Percentiles rank a stretch among this genome's conserved stretches.
Conservation (phyloP, 2,888 invertebrate species). For the Polyommatus iphigenia region DNA sequence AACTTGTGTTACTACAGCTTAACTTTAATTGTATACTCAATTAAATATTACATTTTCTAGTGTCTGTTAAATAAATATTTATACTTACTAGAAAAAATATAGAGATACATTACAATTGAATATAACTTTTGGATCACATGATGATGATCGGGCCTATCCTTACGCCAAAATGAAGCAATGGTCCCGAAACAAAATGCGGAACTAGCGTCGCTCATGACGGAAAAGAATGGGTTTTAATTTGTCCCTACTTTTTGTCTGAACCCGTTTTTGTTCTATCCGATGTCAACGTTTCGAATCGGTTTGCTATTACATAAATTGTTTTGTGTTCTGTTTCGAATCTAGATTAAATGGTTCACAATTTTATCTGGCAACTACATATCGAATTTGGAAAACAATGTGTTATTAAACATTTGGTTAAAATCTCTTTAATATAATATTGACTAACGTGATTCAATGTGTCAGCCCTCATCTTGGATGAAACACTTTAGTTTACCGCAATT, state of each 20-base stretch:
- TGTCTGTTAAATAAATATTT: too few relatives aligned
- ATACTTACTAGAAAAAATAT: too few relatives aligned
- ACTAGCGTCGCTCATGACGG: conserved; percentile 31
- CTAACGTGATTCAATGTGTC: too few relatives aligned
- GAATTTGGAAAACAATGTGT: background rate
- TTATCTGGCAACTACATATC: background rate
- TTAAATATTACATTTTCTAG: background rate
- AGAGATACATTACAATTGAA: background rate
- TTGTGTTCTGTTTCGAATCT: conserved; percentile 19
- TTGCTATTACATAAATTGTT: conserved; percentile 13
- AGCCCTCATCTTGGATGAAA: too few relatives aligned
- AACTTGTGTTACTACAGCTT: background rate
- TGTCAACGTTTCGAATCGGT: conserved; percentile 17
- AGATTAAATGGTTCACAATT: conserved; percentile 12
- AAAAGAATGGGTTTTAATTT: conserved; percentile 31
- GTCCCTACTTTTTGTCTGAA: conserved; percentile 28
- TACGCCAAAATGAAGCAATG: background rate
- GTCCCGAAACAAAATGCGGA: conserved; percentile 30
- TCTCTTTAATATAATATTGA: too few relatives aligned
- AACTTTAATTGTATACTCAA: background rate
- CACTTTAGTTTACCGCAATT: too few relatives aligned
- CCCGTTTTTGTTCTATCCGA: conserved; percentile 27
- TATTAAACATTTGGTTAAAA: background rate
- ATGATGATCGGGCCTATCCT: background rate
- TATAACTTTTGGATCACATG: too few relatives aligned